These are phyloP conservation scores for Neodiprion lecontei DNA, from an alignment of 1,140 invertebrate genomes.

Conservation along the genomic window DNA sequence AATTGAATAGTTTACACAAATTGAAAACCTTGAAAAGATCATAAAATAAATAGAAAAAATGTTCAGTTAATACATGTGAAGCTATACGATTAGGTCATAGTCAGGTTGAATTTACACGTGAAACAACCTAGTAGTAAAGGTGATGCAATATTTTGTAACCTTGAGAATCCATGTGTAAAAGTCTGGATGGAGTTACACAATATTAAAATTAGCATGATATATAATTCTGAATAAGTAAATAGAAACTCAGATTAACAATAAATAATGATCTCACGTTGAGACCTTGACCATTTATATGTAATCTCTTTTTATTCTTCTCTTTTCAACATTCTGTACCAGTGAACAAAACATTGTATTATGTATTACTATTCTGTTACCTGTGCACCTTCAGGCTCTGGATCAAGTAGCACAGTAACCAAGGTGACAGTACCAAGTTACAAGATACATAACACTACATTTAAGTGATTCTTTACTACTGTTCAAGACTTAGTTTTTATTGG, in stretches of 20 bases:
- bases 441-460: too few relatives aligned
- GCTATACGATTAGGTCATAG: background rate
- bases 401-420: background rate
- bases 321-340: background rate
- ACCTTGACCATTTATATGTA: background rate
- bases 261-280: background rate
- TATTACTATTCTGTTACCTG: background rate
- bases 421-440: background rate
- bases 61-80: background rate
- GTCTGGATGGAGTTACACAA: background rate
- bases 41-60: background rate
- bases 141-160: conserved; percentile 1
- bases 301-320: background rate
- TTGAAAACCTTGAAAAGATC: too few relatives aligned
- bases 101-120: conserved; percentile 6
- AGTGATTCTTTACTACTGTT: too few relatives aligned
- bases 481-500: too few relatives aligned
- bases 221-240: background rate
- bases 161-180: background rate
- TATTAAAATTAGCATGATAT: background rate
- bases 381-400: background rate
- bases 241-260: background rate
- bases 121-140: background rate
- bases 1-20: too few relatives aligned
- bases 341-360: background rate